Base-by-base conservation (phyloP, 2,797 vertebrate species). In the Hypotaenidia philippensis region DNA sequence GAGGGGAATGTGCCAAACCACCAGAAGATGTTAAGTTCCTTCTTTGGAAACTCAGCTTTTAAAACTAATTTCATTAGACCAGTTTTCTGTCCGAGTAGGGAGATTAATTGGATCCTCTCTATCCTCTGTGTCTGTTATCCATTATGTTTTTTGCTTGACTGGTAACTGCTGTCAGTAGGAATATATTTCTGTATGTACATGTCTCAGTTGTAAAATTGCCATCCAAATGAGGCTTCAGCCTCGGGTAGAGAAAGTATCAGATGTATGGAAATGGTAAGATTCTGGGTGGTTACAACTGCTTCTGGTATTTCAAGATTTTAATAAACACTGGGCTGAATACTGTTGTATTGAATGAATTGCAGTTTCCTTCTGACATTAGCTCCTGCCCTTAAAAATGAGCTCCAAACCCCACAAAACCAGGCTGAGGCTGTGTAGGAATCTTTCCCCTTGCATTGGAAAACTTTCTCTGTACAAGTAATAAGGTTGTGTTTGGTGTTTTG, bases 131-230 rank as follows among this genome's bases (percentile, higher is more conserved):
- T 74, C 68, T 83, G 80, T 88, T 91, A 45, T 26, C 57, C 77
- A 49, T 96, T 90, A 89, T 68, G 52, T 5, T 83, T 89, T 92
- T 79, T 82, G 52, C 88, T 90, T 93, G 59, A 89, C 59, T 84
- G 18, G 86, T 79, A 89, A 44, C 69, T 80, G 47, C 76, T 92
- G 83, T 90, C 76, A 91, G 69, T 81, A 83, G 63, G 61, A 90
- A 81, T 85, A 60, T 29, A 31, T 8, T 38, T 89, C 52, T 55
- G 32, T 59, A 31, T 70, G 29, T 71, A 56, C 83, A 71, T 68
- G 66, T 80, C 83, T 78, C 4, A 1, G 61, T 61, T 93, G 52
- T 91, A 87, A 94, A 90, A 89, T 25, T 90, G 57, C 70, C 45
- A 34, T 91, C 76, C 53, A 68, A 57, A 87, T 71, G 44, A 94